These are phyloP conservation scores for Limulus polyphemus DNA, from an alignment of 2,888 invertebrate species.

Conservation along the genomic window DNA sequence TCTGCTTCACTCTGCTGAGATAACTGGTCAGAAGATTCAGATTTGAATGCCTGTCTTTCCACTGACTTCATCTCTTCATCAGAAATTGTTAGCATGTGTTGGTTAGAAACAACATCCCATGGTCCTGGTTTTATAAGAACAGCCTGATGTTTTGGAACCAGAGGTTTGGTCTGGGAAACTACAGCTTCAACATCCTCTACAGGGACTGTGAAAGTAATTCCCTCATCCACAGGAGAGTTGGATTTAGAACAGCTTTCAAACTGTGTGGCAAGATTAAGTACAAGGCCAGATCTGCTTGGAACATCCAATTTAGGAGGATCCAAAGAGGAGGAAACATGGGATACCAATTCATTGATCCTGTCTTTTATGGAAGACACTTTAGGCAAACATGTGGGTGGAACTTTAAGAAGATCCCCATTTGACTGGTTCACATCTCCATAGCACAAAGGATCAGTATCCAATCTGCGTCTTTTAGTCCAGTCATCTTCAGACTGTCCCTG, in stretches of 20 bases:
- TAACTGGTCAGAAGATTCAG: no score
- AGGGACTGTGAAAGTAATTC: no score
- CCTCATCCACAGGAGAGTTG: constrained; percentile 34
- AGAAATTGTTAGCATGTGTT: no score
- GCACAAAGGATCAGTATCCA: no score
- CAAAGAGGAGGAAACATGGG: constrained; percentile 17
- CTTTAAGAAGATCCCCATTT: no score
- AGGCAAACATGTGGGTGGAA: background rate
- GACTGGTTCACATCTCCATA: no score
- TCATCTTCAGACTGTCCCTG: no score
- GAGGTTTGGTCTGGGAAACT: constrained; percentile 31
- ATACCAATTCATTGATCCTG: constrained; percentile 59
- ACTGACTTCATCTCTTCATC: no score
- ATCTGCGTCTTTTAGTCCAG: no score
- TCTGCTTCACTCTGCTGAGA: no score
- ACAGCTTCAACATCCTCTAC: constrained; percentile 32
- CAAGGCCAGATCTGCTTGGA: constrained; percentile 36
- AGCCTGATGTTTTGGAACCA: constrained; percentile 31
- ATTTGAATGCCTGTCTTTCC: no score
- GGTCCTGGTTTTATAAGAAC: constrained; percentile 36
- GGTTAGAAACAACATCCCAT: no score
- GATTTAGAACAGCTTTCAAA: constrained; percentile 39
- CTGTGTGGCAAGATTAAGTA: constrained; percentile 46
- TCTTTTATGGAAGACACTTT: constrained; percentile 51
- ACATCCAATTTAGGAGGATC: constrained; percentile 4